Evolutionary conservation across 1,140 invertebrate genomes (phyloP), one percentile per base, ranked within the genome.

Genomic region (Brachionus asplanchnoidis): DNA sequence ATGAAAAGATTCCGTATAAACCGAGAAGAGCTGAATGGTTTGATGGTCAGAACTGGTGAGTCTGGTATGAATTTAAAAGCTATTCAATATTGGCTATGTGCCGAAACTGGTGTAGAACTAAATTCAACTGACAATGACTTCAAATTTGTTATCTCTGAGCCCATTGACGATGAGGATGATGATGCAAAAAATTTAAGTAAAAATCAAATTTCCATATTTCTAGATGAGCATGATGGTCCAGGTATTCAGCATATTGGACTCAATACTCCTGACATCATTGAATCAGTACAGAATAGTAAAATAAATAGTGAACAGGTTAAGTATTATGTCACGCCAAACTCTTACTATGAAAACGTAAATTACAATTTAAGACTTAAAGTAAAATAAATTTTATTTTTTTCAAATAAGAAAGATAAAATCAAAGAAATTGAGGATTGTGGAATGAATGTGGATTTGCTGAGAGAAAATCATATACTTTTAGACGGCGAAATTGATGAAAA

Each of bases 201-300:
- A 56, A 90, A 90, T 75, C 91, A 91, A 78, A 88, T 91, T 53
- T 88, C 89, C 46, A 88, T 88, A 8, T 92, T 91, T 86, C 86
- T 92, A 5, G 68, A 84, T 23, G 87, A 90, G 32, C 91, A 92
- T 86, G 86, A 87, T 23, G 90, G 91, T 0, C 88, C 91, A 4
- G 91, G 91, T 1, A 85, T 92, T 8, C 91, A 92, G 85, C 91
- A 92, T 85, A 88, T 92, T 73, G 91, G 89, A 46, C 86, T 92
- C 0, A 87, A 88, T 85, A 89, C 90, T 1, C 66, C 85, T 0
- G 85, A 89, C 60, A 91, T 92, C 9, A 82, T 89, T 0, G 23
- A 86, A 36, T 87, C 90, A 5, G 89, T 91, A 4, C 66, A 85
- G 3, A 80, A 80, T 8, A 86, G 87, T 7, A 87, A 89, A 85